Conservation (phyloP, 2,797 vertebrate species). For the Danionella dracula region DNA sequence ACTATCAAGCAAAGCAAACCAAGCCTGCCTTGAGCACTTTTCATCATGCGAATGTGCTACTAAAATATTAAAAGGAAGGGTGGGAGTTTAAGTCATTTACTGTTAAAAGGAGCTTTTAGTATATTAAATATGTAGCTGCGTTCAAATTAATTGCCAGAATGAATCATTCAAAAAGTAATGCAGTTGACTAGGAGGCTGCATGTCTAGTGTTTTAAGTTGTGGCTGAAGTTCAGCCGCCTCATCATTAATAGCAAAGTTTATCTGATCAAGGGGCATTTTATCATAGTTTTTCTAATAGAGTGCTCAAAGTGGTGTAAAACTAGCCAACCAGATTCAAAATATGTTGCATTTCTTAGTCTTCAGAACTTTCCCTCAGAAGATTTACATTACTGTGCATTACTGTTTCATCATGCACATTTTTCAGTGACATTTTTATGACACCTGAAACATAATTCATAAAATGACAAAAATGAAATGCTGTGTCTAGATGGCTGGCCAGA, state of each 20-base stretch:
- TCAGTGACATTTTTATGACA: too few species aligned
- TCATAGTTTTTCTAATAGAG: too few species aligned
- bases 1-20: constrained; percentile 1
- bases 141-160: constrained; percentile 7
- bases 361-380: too few species aligned
- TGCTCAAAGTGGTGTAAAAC: too few species aligned
- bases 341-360: too few species aligned
- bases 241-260: constrained; percentile 15
- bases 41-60: constrained; percentile 23
- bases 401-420: too few species aligned
- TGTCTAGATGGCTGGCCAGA: neutral
- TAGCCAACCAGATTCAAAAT: too few species aligned
- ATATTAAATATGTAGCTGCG: constrained; percentile 26
- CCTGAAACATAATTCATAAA: too few species aligned
- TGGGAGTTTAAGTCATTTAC: constrained; percentile 14
- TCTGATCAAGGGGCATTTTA: too few species aligned
- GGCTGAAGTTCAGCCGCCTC: neutral
- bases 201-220: neutral
- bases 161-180: constrained; percentile 5
- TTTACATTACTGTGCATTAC: too few species aligned
- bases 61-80: constrained; percentile 12
- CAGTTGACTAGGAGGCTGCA: neutral
- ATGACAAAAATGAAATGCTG: too few species aligned
- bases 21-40: neutral
- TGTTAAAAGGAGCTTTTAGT: constrained; percentile 17